Conservation (phyloP, 2,113 vertebrate species). For the Sigmodon hispidus region DNA sequence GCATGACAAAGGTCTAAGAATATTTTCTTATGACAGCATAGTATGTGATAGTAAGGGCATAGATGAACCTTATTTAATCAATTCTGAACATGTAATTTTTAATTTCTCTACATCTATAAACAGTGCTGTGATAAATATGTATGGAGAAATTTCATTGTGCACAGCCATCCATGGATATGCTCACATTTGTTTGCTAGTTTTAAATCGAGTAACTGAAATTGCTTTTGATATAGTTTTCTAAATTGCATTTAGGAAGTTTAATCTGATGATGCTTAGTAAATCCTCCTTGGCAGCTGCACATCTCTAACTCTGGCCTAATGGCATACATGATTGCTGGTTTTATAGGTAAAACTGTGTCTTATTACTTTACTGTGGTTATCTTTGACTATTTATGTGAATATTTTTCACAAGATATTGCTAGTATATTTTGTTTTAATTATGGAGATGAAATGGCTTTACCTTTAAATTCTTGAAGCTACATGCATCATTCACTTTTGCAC, state of each 20-base stretch:
- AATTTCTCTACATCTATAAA: constrained; percentile 19
- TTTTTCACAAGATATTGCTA: constrained; percentile 18
- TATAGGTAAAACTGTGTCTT: constrained; percentile 24
- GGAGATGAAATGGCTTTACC: neutral
- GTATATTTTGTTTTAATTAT: constrained; percentile 36
- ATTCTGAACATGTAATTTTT: constrained; percentile 12
- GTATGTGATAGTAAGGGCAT: neutral
- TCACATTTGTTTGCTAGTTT: neutral
- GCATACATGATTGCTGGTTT: neutral
- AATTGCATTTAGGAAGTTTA: constrained; percentile 25
- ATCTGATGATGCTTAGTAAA: neutral
- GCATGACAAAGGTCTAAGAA: neutral
- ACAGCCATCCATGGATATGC: neutral
- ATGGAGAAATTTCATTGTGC: neutral
- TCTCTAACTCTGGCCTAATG: neutral
- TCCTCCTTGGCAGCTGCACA: neutral
- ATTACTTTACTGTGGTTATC: neutral
- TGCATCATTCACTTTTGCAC: neutral
- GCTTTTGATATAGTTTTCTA: constrained; percentile 14
- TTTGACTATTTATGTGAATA: constrained; percentile 26
- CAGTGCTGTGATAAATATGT: constrained; percentile 34
- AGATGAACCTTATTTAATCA: neutral
- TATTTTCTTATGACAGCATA: neutral
- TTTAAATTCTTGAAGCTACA: neutral
- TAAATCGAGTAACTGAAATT: constrained; percentile 19